Evolutionary conservation across 2,113 vertebrate species (phyloP), one percentile per base, ranked within the genome.

Genomic region (Equus quagga): DNA sequence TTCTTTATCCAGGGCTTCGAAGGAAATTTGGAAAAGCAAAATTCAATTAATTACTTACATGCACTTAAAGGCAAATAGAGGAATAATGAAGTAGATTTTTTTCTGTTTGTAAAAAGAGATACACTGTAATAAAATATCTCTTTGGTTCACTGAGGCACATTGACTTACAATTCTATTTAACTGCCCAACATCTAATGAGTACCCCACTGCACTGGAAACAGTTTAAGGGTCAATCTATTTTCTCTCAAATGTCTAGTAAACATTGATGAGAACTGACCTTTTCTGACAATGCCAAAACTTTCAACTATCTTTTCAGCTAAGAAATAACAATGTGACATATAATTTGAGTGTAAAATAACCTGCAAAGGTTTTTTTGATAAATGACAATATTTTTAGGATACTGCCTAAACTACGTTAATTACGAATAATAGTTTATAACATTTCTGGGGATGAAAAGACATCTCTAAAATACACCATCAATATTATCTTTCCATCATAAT

Each of bases 91-190:
- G 44, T 60, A 36, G 33, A 65, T 65, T 79, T 89, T 81, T 76
- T 78, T 44, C 56, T 44, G 54, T 95, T 90, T 94, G 31, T 51
- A 94, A 54, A 81, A 89, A 56, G 54, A 64, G 26, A 33, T 56
- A 36, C 9, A 12, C 83, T 56, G 13, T 26, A 89, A 65, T 36
- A 76, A 67, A 88, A 73, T 8, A 94, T 60, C 51, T 93, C 58
- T 88, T 87, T 69, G 88, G 41, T 65, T 87, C 46, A 94, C 2
- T 10, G 60, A 92, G 89, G 24, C 11, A 80, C 7, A 62, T 0
- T 44, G 31, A 94, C 84, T 94, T 80, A 88, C 94, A 94, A 90
- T 87, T 93, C 24, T 67, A 46, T 51, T 89, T 93, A 95, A 91
- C 26, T 85, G 14, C 23, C n/a, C 41, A 89, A 69, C 18, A 87